Base-by-base conservation (phyloP, 2,113 vertebrate genomes). In the Aspidoscelis tigris region DNA sequence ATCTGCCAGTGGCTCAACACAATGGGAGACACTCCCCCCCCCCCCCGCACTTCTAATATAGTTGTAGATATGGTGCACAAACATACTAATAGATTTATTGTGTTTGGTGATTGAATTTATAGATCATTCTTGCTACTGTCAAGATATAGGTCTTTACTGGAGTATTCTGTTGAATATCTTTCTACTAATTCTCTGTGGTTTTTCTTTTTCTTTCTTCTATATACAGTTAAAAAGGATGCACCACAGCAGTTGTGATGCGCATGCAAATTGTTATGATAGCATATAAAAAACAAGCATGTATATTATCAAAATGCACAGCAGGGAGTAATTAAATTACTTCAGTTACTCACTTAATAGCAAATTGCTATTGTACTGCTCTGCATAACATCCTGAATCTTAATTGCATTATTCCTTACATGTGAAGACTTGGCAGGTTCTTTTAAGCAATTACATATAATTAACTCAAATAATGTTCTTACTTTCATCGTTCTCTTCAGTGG, bases 401-500 rank as follows among this genome's bases (percentile, higher is more conserved):
- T 44, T 9, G 24, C 41, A n/a, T 73, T 2, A 43, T 82, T 73
- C 68, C 5, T 72, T 3, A 16, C n/a, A 58, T 41, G 33, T 33
- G 3, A 71, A 5, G 2, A 41, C n/a, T 71, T n/a, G 9, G 18
- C 53, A 53, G 20, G 4, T 43, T 81, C n/a, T 61, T 81, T n/a
- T 11, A n/a, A 20, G 39, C 24, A 74, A 77, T 58, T 68, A 6
- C n/a, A 44, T 58, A 39, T 78, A 24, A 58, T 26, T 70, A 61
- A 71, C 5, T 26, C 47, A 65, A 70, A 33, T 39, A 70, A 44
- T 77, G 50, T 78, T 64, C 43, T 22, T 72, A 9, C 16, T 21
- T 7, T 66, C 33, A 64, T 83, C 1, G 21, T 91, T 9, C 11
- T 88, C 78, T 88, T 22, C 91, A 99, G 98, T 99, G 95, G 99